Base-by-base conservation (phyloP, 1,140 invertebrate genomes). In the Charaxes varanes region DNA sequence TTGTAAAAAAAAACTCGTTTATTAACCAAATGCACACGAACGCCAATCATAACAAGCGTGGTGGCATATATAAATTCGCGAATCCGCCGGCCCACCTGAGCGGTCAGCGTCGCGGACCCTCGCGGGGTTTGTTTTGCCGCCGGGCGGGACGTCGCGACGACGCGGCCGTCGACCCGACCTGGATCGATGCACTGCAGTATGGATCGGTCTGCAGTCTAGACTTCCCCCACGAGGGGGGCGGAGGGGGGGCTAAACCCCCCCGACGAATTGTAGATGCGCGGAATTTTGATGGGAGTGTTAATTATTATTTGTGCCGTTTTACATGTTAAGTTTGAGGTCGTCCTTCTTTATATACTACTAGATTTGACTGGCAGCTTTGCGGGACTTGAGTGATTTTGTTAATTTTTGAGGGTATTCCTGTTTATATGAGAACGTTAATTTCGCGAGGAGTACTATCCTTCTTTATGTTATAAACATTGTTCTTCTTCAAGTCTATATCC, bases 161-260 rank as follows among this genome's bases (percentile, higher is more conserved):
- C 79, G 57, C 64, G 64, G 62, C 53, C 68, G 77, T 41, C 62
- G 46, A 55, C 52, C 52, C 52, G 52, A 49, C 52, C 41, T 42
- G 53, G 77, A 77, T 68, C 67, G 67, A 73, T 68, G 64, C 64
- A 47, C 59, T 70, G 63, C 65, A 66, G 62, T 73, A 68, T 72
- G 52, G 63, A 70, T 70, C 69, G 60, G 62, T 73, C 68, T 62
- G 53, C 53, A 60, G 68, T 70, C 71, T 69, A 79, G 64, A 63
- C 69, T 47, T 34, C 37, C 40, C 30, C 30, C 35, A 33, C 26
- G 19, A 15, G 26, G 45, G 45, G 44, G 51, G 54, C 61, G 57
- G 10, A 28, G 16, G 27, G 27, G 27, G 7, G 27, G 16, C 27
- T 16, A n/a, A n/a, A n/a, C n/a, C n/a, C 32, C 35, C 30, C 32